A percentile compares a stretch with the other conserved stretches of the same genome.
phyloP scores from a whole-genome alignment of 2,888 invertebrate genomes.

The Trichogramma dendrolimi region DNA sequence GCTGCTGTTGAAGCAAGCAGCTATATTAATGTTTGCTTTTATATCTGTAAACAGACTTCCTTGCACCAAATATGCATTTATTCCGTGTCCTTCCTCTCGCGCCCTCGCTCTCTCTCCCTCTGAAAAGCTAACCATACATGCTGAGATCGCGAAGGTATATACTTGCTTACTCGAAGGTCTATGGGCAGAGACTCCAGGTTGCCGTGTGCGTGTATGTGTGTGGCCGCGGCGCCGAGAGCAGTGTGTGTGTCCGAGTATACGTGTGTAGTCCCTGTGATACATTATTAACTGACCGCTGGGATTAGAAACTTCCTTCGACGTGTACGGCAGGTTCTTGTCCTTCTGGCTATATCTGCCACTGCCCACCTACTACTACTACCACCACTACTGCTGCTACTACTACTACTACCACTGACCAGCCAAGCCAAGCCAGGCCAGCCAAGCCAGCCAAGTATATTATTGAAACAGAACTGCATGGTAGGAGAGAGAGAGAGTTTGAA shows the following conservation, averaged over 20 bases:
- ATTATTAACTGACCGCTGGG: constrained; percentile 50
- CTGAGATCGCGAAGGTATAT: too few relatives aligned
- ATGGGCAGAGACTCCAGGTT: too few relatives aligned
- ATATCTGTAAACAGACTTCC: constrained; percentile 50
- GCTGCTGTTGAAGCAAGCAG: constrained; percentile 28
- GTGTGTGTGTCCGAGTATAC: too few relatives aligned
- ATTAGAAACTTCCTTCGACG: constrained; percentile 47
- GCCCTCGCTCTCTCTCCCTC: not conserved
- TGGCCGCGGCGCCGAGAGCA: too few relatives aligned
- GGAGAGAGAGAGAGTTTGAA: constrained; percentile 23
- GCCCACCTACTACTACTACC: too few relatives aligned
- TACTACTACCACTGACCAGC: not conserved
- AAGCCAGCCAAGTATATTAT: constrained; percentile 23
- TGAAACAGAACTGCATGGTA: constrained; percentile 25
- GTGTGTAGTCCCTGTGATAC: constrained; percentile 33
- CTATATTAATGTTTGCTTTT: constrained; percentile 51
- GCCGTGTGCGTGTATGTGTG: too few relatives aligned
- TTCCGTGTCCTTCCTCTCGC: constrained; percentile 20
- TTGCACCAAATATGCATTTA: constrained; percentile 28
- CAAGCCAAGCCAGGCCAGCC: not conserved
- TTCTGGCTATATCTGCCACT: constrained; percentile 26
- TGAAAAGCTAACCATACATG: too few relatives aligned
- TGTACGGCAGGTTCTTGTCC: constrained; percentile 36
- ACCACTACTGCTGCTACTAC: constrained; percentile 27
- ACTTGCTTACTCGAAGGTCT: too few relatives aligned